These are phyloP conservation scores for Spheniscus humboldti DNA, from an alignment of 2,797 vertebrate genomes.

Conservation along the genomic window DNA sequence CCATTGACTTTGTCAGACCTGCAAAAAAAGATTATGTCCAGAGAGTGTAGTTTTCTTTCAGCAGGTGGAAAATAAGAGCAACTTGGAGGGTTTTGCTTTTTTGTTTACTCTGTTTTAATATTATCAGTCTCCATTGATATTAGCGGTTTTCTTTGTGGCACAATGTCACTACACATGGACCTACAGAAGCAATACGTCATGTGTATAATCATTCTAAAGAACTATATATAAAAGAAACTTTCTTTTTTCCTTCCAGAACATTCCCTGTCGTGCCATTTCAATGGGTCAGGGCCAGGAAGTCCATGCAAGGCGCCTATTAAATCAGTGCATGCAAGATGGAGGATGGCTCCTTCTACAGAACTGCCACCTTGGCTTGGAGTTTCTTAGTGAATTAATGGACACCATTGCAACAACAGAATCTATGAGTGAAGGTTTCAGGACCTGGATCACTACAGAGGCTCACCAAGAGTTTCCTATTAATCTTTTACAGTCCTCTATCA, in stretches of 20 bases:
- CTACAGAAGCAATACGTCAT: neutral
- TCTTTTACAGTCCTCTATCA: constrained; percentile 85
- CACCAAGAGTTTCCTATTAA: constrained; percentile 83
- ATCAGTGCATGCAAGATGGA: constrained; percentile 80
- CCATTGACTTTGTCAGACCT: neutral
- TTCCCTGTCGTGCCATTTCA: constrained; percentile 78
- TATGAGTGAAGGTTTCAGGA: constrained; percentile 73
- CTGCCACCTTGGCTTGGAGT: constrained; percentile 84
- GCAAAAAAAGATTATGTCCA: neutral
- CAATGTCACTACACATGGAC: neutral
- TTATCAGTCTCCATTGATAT: neutral
- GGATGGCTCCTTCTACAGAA: constrained; percentile 88
- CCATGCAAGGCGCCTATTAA: constrained; percentile 80
- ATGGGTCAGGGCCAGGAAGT: constrained; percentile 88
- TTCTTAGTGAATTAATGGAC: constrained; percentile 82
- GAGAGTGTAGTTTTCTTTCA: neutral
- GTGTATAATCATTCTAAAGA: neutral
- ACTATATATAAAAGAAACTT: neutral
- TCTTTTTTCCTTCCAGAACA: constrained; percentile 61
- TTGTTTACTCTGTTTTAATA: neutral
- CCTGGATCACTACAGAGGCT: constrained; percentile 84
- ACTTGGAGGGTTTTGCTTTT: neutral
- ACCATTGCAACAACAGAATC: constrained; percentile 70
- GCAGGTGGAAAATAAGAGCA: neutral
- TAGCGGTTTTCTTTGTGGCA: neutral